Evolutionary conservation across 2,888 invertebrate species (phyloP), one percentile per base, ranked within the genome.

Genomic region (Epinotia ramella): DNA sequence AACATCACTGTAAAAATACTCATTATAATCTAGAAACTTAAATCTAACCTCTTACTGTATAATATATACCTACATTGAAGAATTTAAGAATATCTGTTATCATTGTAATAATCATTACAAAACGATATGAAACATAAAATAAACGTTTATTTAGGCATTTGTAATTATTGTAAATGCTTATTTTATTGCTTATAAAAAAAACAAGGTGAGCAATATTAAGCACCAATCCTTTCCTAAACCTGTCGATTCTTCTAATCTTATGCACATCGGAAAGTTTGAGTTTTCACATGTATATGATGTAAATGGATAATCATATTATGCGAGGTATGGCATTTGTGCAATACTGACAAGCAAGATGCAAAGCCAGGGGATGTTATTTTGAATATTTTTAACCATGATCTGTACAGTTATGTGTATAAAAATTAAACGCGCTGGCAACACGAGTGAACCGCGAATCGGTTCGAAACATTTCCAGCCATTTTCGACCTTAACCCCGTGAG

Each of bases 51-150:
- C 49, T 53, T 53, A 49, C 49, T 49, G 16, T 49, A 5, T 53
- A 11, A n/a, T 73, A 73, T 73, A 68, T n/a, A n/a, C n/a, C n/a
- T 63, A 73, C 67, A 68, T 56, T 63, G 44, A 33, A 73, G 33
- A 60, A 60, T 62, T 53, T 13, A 62, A 53, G 49, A 73, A 67
- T 73, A 53, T 11, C 28, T 59, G 18, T 11, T 46, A 13, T 11
- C 18, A 16, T 46, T 44, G 24, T 13, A 33, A 33, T 57, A 57
- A n/a, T 1, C 24, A 59, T 59, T 5, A 59, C 24, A 2, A 24
- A 24, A 24, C 24, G 13, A 13, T 11, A 12, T 60, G 24, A 33
- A 13, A 33, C 56, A 3, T 33, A 67, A 67, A 46, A 20, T 16
- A 69, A 69, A 1, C n/a, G 2, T 12, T 11, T 69, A 59, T 20